Conservation (phyloP, 2,888 invertebrate genomes). For the Julus scandinavius region DNA sequence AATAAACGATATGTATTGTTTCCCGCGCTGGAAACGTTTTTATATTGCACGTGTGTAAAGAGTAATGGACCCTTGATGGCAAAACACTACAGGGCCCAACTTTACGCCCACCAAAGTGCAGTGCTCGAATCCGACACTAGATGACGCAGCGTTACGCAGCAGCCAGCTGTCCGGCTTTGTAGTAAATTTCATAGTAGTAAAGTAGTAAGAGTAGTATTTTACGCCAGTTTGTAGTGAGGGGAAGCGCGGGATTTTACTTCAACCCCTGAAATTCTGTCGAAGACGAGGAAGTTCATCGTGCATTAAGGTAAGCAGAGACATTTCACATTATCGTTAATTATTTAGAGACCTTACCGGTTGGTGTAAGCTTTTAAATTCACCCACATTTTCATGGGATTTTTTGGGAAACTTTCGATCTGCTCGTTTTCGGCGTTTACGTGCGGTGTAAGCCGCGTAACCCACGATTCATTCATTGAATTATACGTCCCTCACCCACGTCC, state of each 20-base stretch:
- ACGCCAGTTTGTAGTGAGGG: slow-evolving; percentile 1
- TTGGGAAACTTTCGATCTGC: not conserved
- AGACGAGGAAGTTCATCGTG: not conserved
- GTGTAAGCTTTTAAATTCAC: not conserved
- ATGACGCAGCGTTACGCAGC: not conserved
- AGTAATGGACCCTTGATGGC: too few species aligned
- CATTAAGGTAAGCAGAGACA: not conserved
- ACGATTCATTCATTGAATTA: not conserved
- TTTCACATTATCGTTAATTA: not conserved
- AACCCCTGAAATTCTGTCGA: not conserved
- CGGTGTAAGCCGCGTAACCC: not conserved
- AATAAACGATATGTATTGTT: too few species aligned
- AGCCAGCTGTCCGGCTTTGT: not conserved
- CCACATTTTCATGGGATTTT: not conserved
- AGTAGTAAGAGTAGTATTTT: not conserved
- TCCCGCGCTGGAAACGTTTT: too few species aligned
- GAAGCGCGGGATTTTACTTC: slow-evolving; percentile 1
- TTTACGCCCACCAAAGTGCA: too few species aligned
- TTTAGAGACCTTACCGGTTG: not conserved
- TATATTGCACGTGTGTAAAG: too few species aligned
- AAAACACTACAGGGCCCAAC: too few species aligned
- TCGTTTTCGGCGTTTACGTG: not conserved
- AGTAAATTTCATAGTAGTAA: not conserved
- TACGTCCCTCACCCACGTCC: not conserved
- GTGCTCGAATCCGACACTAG: not conserved